Base-by-base conservation (phyloP, 2,113 vertebrate genomes). In the Atlantisia rogersi region DNA sequence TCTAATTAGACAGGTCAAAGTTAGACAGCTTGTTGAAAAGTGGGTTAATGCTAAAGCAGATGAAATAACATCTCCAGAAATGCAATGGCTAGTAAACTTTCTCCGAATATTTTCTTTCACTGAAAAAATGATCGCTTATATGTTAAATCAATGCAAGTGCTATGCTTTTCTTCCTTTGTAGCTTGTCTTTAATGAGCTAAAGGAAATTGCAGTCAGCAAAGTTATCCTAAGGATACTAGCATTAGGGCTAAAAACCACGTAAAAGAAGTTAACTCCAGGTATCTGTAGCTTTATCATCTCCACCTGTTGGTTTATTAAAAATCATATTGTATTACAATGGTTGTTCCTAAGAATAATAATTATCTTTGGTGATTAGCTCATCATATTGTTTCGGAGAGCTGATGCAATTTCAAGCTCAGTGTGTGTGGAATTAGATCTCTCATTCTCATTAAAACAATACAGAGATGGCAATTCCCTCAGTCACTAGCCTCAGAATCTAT, bases 371-470 rank as follows among this genome's bases (percentile, higher is more conserved):
- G 67, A 90, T 95, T 94, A 91, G 35, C 48, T 82, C 86, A 92
- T 94, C 73, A 62, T 73, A 87, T 40, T 79, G 7, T 89, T 94
- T 76, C 65, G 58, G 74, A 94, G 86, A 91, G 75, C 63, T 82
- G 55, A 85, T 93, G 67, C 22, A 94, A 94, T 96, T 92, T 95
- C 86, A 91, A 74, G 65, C 74, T 95, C 74, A 73, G 55, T 94
- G 24, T 95, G 65, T 94, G 81, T 73, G 55, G 90, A 95, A 96
- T 96, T 95, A 82, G 39, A 70, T 50, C 50, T 81, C 95, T 94
- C 63, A n/a, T 91, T 94, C 58, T 91, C 65, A 91, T 94, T 97
- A 95, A 92, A 94, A 87, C 70, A 91, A 76, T 85, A 87, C 40
- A 94, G 70, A 76, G 62, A 84, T 55, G 31, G 24, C 70, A 96